Conservation (phyloP, 2,797 vertebrate genomes). For the Enoplosus armatus region DNA sequence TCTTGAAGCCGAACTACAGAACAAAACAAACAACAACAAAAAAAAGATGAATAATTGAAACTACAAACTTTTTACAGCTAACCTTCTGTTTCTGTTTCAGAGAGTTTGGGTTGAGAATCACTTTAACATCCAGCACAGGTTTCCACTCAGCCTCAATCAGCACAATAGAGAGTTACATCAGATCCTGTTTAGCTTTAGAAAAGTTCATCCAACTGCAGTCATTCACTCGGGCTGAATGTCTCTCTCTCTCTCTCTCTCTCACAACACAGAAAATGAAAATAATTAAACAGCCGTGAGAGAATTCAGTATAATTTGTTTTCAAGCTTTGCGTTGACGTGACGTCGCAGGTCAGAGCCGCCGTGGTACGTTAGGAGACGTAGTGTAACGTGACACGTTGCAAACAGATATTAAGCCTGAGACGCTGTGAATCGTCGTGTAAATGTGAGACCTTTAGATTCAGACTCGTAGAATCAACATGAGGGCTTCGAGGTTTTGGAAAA, state of each 20-base stretch:
- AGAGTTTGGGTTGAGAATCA: slow-evolving; percentile 32
- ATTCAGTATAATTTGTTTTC: neutral
- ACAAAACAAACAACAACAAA: too few species aligned
- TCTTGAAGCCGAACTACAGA: too few species aligned
- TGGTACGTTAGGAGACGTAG: too few species aligned
- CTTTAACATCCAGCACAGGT: slow-evolving; percentile 40
- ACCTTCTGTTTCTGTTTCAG: neutral
- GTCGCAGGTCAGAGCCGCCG: too few species aligned
- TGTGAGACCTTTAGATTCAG: neutral
- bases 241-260: neutral
- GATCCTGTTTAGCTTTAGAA: slow-evolving; percentile 49
- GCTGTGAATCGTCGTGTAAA: neutral
- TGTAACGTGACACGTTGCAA: too few species aligned
- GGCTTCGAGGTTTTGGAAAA: neutral
- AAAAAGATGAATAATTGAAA: neutral
- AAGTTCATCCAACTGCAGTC: slow-evolving; percentile 10
- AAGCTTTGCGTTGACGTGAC: neutral
- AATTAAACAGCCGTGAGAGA: slow-evolving; percentile 7
- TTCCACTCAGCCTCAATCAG: slow-evolving; percentile 41
- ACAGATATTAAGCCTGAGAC: neutral
- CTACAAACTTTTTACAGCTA: neutral
- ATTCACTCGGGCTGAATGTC: slow-evolving; percentile 21
- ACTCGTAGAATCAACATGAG: neutral
- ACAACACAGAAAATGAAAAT: slow-evolving; percentile 20
- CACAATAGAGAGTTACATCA: slow-evolving; percentile 60